Evolutionary conservation across 1,140 invertebrate genomes (phyloP).

Genomic region (Diorhabda carinulata): DNA sequence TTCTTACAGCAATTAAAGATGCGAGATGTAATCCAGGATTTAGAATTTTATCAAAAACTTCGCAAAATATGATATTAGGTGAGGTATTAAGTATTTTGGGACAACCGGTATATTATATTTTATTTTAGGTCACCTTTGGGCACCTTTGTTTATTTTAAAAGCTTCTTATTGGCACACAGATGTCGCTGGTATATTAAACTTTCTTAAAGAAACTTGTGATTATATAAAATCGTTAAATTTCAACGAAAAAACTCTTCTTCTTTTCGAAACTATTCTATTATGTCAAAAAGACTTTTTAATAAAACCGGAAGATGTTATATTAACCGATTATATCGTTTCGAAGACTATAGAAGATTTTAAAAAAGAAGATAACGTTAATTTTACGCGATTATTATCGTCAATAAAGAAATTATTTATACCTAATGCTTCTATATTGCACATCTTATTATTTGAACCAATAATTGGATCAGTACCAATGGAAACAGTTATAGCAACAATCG

Average conservation of each 20-base stretch:
- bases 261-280: conserved; percentile 61
- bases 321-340: conserved; percentile 32
- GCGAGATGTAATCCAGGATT: conserved; percentile 52
- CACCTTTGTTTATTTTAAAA: conserved; percentile 53
- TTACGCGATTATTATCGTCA: conserved; percentile 36
- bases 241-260: conserved; percentile 56
- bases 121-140: conserved; percentile 51
- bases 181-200: conserved; percentile 23
- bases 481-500: conserved; percentile 43
- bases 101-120: background rate
- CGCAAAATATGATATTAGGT: conserved; percentile 53
- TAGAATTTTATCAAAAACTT: conserved; percentile 43
- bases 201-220: conserved; percentile 29
- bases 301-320: conserved; percentile 26
- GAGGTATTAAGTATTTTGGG: background rate
- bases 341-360: conserved; percentile 32
- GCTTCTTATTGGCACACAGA: conserved; percentile 60
- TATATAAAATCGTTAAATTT: conserved; percentile 49
- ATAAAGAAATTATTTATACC: conserved; percentile 36
- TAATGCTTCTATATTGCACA: conserved; percentile 31
- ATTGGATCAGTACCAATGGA: conserved; percentile 44
- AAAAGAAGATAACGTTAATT: conserved; percentile 32
- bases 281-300: conserved; percentile 52
- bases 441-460: conserved; percentile 42
- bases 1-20: conserved; percentile 51